A percentile compares a stretch with the other conserved stretches of the same genome.
Conservation (phyloP, 2,797 vertebrate genomes). For the Halcyon chelicuti region DNA sequence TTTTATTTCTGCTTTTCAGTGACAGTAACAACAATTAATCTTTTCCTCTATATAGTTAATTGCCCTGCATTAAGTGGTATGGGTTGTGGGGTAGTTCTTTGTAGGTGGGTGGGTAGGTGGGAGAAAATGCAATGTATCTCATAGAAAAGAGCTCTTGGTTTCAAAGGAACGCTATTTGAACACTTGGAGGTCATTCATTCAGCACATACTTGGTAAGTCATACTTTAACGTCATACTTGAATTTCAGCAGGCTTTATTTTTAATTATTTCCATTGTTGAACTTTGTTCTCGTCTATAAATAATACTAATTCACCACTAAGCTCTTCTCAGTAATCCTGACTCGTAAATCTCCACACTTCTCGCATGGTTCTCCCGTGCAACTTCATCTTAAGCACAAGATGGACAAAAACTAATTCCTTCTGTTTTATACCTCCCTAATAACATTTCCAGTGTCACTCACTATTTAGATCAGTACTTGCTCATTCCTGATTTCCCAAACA, state of each 20-base stretch:
- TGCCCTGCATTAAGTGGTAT: not conserved
- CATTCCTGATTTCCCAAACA: not conserved
- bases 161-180: not conserved
- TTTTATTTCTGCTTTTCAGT: not conserved
- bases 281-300: not conserved
- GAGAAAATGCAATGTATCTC: not conserved
- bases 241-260: conserved; percentile 12
- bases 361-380: not conserved
- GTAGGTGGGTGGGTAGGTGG: not conserved
- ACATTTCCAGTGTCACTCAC: not conserved
- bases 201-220: not conserved
- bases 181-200: not conserved
- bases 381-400: not conserved
- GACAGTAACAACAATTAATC: not conserved
- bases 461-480: not conserved
- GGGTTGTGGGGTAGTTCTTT: not conserved
- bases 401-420: not conserved
- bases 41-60: not conserved
- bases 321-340: not conserved
- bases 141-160: not conserved
- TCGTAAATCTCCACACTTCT: not conserved
- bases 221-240: not conserved
- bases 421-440: not conserved
- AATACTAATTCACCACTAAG: not conserved
- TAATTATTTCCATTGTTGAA: not conserved